Conservation (phyloP, 2,113 vertebrate genomes). For the Gymnogyps californianus region DNA sequence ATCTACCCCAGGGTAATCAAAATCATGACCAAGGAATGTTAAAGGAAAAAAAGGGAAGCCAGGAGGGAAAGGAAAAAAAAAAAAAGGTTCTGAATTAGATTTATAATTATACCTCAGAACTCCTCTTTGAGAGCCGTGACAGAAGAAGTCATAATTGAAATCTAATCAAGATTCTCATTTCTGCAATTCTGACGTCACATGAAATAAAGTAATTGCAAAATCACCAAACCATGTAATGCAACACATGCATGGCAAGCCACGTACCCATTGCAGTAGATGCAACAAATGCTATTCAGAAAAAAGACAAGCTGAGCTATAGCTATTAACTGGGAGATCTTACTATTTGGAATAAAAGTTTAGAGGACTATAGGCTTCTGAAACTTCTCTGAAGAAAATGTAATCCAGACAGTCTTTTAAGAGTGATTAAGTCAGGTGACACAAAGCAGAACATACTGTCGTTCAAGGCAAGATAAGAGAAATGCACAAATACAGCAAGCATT, state of each 20-base stretch:
- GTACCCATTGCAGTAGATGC: background rate
- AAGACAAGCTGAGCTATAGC: background rate
- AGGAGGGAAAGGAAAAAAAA: background rate
- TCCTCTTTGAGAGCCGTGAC: background rate
- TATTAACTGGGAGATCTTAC: background rate
- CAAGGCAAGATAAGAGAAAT: background rate
- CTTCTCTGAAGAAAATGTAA: background rate
- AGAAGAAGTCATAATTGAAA: background rate
- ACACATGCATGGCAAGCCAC: background rate
- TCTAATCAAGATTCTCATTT: background rate
- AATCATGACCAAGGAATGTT: background rate
- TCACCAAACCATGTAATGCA: background rate
- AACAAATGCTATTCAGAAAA: background rate
- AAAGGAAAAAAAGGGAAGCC: background rate
- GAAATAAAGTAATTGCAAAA: background rate
- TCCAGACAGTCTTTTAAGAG: background rate
- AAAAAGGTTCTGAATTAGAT: background rate
- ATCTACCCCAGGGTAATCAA: background rate
- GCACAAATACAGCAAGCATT: background rate
- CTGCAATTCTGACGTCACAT: background rate
- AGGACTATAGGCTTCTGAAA: background rate
- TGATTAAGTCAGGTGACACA: background rate
- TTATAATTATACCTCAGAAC: background rate
- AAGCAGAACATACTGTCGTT: slow-evolving; percentile 17
- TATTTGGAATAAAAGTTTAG: background rate